Conservation (phyloP, 2,797 vertebrate species). For the Aphelocoma californica region DNA sequence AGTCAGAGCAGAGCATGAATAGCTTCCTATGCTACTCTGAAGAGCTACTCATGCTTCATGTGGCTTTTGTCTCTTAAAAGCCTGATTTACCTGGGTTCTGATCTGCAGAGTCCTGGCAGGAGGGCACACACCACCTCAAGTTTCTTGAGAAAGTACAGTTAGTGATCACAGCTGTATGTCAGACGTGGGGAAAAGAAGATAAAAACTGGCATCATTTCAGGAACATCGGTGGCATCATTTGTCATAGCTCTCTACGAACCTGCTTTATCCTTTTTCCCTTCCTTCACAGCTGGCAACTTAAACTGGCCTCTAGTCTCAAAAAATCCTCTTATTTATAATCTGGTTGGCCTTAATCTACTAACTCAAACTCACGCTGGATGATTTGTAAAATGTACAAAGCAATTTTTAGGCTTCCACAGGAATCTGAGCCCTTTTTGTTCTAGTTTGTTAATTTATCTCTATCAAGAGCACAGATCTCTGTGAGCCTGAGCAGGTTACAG, state of each 20-base stretch:
- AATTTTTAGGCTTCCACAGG: not conserved
- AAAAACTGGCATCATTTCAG: not conserved
- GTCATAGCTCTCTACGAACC: not conserved
- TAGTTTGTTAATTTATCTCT: not conserved
- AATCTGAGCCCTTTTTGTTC: not conserved
- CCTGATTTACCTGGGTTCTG: not conserved
- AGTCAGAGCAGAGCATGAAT: not conserved
- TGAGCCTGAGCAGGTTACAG: not conserved
- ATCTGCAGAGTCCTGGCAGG: not conserved
- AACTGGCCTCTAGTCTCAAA: not conserved
- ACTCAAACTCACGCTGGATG: not conserved
- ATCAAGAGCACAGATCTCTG: not conserved
- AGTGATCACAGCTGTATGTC: not conserved
- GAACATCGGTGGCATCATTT: not conserved
- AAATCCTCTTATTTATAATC: constrained; percentile 39
- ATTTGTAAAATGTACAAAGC: not conserved
- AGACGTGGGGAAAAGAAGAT: not conserved
- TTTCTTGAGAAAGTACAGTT: not conserved
- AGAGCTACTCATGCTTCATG: not conserved
- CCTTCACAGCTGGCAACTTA: not conserved
- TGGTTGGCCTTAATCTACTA: constrained; percentile 36
- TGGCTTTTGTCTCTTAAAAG: not conserved
- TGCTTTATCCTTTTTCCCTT: not conserved
- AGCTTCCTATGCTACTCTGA: not conserved
- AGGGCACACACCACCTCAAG: not conserved